Evolutionary conservation across 1,140 invertebrate genomes (phyloP).

Genomic region (Drosophila willistoni): DNA sequence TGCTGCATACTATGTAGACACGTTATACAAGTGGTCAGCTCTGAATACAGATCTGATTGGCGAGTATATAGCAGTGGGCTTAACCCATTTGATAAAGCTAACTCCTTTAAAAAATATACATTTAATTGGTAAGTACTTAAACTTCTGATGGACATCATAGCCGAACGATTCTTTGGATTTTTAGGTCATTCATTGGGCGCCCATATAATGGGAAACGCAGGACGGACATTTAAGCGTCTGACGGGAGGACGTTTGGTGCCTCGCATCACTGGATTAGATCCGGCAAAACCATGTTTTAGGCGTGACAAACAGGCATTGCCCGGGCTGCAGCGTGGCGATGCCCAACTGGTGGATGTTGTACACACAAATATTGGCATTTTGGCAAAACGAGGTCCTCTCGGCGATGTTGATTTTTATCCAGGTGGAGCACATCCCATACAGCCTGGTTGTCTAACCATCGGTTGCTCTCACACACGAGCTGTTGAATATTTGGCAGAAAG

Average conservation of each 20-base stretch:
- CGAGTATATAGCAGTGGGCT: conserved; percentile 59
- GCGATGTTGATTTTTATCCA: conserved; percentile 91
- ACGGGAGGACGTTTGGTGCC: conserved; percentile 79
- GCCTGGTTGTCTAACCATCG: conserved; percentile 84
- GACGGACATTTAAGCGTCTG: conserved; percentile 76
- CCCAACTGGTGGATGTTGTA: conserved; percentile 87
- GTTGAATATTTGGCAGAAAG: conserved; percentile 87
- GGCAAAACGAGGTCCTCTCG: conserved; percentile 81
- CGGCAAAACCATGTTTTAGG: conserved; percentile 87
- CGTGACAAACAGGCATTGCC: conserved; percentile 76
- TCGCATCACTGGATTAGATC: conserved; percentile 88
- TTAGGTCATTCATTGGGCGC: conserved; percentile 83
- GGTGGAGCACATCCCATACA: conserved; percentile 79
- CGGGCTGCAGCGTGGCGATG: conserved; percentile 84
- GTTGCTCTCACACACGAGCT: conserved; percentile 87
- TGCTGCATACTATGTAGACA: conserved; percentile 74
- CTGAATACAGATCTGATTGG: conserved; percentile 78
- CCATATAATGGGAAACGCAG: conserved; percentile 84
- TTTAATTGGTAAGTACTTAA: conserved; percentile 57
- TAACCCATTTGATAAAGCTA: conserved; percentile 54
- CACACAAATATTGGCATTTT: conserved; percentile 90
- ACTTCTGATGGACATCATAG: not conserved
- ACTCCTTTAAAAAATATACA: conserved; percentile 74
- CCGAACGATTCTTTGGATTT: not conserved
- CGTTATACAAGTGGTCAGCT: conserved; percentile 79